A percentile compares a stretch with the other conserved stretches of the same genome.
These are phyloP conservation scores for Montipora sp. DNA, from an alignment of 64 coral and sea anemone genomes.

Conservation along the genomic window DNA sequence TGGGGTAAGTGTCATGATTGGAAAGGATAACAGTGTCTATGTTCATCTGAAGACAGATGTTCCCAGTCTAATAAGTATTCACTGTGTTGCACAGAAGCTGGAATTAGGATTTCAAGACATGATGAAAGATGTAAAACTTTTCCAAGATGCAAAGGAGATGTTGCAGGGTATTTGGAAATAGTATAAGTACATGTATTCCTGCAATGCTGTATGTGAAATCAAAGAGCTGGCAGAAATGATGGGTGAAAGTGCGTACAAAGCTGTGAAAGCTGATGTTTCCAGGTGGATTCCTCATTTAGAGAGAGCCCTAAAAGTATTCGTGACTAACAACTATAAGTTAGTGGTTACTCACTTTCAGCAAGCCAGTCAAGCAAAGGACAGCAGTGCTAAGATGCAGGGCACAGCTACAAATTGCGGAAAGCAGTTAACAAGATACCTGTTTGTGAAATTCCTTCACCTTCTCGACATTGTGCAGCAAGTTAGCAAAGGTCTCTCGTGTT, in stretches of 20 bases:
- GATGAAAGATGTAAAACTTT: neutral
- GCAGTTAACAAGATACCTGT: constrained; percentile 49
- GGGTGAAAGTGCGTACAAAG: neutral
- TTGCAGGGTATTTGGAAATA: neutral
- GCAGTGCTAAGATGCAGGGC: constrained; percentile 39
- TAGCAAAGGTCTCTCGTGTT: constrained; percentile 39
- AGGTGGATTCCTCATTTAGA: neutral
- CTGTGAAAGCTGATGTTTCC: neutral
- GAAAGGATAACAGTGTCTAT: constrained; percentile 21
- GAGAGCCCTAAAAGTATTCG: neutral
- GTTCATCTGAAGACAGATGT: neutral
- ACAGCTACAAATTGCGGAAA: constrained; percentile 44
- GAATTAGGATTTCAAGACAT: neutral
- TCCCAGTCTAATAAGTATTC: neutral
- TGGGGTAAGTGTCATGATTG: constrained; percentile 57
- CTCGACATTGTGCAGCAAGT: constrained; percentile 23
- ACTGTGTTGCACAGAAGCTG: neutral
- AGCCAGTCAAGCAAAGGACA: constrained; percentile 27
- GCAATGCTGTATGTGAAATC: neutral
- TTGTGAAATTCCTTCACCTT: constrained; percentile 15
- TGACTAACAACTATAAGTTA: neutral
- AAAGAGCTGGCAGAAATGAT: neutral
- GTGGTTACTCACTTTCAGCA: constrained; percentile 64
- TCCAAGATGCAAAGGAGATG: neutral
- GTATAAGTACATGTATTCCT: neutral